phyloP scores from a whole-genome alignment of 2,113 vertebrate genomes.

The Bungarus multicinctus region DNA sequence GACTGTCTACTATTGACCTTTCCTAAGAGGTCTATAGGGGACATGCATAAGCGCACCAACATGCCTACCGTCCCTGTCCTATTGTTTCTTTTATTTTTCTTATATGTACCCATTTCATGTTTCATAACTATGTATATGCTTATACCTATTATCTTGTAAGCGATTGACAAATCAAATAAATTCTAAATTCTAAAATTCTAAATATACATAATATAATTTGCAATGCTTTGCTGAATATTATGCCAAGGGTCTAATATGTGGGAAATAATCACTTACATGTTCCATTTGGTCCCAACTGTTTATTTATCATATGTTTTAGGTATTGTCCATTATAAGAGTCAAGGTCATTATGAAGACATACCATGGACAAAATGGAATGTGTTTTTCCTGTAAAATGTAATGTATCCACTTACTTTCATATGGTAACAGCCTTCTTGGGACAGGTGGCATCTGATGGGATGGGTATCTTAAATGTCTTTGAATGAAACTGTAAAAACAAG shows the following conservation, averaged over 20 bases:
- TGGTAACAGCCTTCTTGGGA: neutral
- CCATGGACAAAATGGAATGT: neutral
- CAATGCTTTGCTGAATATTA: neutral
- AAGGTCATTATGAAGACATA: neutral
- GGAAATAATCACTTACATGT: neutral
- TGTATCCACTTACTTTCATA: neutral
- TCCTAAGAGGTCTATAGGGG: no score
- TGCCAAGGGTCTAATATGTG: neutral
- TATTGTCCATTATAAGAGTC: neutral
- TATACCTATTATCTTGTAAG: no score
- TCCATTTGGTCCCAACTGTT: neutral
- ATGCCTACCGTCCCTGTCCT: no score
- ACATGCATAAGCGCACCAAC: no score
- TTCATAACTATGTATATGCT: no score
- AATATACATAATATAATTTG: neutral
- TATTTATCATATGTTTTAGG: neutral
- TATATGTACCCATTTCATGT: no score
- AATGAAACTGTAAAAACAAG: constrained; percentile 7
- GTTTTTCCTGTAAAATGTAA: neutral
- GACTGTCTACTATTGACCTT: no score
- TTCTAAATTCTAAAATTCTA: no score
- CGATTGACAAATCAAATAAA: no score
- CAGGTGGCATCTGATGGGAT: neutral
- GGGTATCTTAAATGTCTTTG: neutral
- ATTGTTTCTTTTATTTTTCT: no score